Conservation (phyloP, 37 sponge, comb jelly and placozoan species). For the Ianthella basta region DNA sequence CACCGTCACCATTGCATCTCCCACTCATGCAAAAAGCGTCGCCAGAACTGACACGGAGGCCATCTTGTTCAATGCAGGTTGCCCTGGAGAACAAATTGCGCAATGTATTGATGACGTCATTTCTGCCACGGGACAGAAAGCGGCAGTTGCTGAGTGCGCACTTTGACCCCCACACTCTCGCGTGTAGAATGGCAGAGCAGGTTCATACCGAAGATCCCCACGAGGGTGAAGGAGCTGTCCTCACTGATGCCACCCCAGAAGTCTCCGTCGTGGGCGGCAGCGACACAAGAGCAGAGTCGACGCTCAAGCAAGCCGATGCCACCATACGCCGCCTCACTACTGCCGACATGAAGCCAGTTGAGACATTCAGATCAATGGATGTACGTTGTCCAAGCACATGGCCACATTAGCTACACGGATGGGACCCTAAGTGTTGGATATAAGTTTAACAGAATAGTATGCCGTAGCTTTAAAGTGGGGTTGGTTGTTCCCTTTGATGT, state of each 20-base stretch:
- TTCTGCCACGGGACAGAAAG: no score
- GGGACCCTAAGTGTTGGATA: no score
- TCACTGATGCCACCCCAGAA: neutral
- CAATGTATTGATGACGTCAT: neutral
- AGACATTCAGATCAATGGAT: neutral
- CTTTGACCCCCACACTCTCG: no score
- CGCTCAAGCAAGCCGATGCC: neutral
- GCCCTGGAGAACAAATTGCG: slow-evolving; percentile 8
- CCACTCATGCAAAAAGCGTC: no score
- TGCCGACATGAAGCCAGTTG: neutral
- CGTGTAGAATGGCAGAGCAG: neutral
- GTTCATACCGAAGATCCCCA: neutral
- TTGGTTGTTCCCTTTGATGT: no score
- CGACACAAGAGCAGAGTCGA: neutral
- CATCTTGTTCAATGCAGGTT: neutral
- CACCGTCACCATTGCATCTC: no score
- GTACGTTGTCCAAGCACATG: slow-evolving; percentile 2
- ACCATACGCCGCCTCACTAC: neutral
- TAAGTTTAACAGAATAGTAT: no score
- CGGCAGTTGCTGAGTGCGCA: no score
- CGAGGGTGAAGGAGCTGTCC: neutral
- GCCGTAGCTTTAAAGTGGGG: no score
- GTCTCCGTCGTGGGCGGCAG: neutral
- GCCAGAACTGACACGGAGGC: neutral
- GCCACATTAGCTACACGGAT: no score